These are phyloP conservation scores for Sarcophaga peregrina DNA, from an alignment of 1,140 invertebrate species.

Conservation along the genomic window DNA sequence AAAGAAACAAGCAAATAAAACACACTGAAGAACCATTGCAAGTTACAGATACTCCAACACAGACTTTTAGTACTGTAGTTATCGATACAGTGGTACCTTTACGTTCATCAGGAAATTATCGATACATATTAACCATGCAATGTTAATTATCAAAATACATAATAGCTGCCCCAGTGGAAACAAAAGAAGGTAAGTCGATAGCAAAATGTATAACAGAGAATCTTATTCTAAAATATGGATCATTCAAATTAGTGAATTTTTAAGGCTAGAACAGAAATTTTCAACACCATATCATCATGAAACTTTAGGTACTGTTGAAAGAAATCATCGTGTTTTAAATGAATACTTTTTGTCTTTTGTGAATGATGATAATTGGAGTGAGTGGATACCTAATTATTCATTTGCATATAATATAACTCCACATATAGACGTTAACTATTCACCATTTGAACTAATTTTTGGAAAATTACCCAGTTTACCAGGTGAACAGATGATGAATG, in stretches of 20 bases:
- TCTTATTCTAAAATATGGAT: neutral
- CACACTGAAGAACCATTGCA: neutral
- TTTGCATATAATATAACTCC: too few relatives aligned
- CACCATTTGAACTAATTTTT: too few relatives aligned
- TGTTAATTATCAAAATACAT: neutral
- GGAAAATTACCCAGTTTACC: too few relatives aligned
- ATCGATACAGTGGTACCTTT: too few relatives aligned
- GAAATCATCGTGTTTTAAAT: neutral
- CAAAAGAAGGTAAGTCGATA: neutral
- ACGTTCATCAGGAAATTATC: neutral
- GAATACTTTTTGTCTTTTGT: too few relatives aligned
- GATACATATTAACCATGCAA: slow-evolving; percentile 5
- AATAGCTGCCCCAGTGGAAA: neutral
- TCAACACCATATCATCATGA: too few relatives aligned
- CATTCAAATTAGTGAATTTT: neutral
- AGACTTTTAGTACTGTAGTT: neutral
- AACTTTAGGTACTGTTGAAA: neutral
- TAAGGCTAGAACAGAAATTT: too few relatives aligned
- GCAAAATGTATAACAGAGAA: neutral
- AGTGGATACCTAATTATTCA: too few relatives aligned
- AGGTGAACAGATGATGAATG: too few relatives aligned
- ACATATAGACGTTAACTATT: too few relatives aligned
- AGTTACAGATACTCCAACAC: neutral
- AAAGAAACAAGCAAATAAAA: slow-evolving; percentile 27
- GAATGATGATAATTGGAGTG: too few relatives aligned